These are phyloP conservation scores for Pachypeltis micranthus DNA, from an alignment of 1,140 invertebrate species.

Conservation along the genomic window DNA sequence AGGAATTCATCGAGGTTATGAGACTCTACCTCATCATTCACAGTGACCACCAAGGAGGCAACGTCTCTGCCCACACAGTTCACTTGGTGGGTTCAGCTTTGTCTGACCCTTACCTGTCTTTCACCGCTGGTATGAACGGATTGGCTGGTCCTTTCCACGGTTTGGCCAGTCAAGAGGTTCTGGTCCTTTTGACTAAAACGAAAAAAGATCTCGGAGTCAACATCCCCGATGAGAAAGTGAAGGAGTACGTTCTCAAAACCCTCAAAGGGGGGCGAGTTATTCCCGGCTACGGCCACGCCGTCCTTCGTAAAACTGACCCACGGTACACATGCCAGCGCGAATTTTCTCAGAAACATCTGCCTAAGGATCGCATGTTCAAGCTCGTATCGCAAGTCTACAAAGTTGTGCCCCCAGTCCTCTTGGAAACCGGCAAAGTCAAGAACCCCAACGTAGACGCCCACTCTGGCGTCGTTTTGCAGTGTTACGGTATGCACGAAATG, in stretches of 20 bases:
- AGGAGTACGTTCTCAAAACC: slow-evolving; percentile 90
- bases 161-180: slow-evolving; percentile 87
- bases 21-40: slow-evolving; percentile 92
- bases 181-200: slow-evolving; percentile 74
- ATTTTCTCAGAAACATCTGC: slow-evolving; percentile 88
- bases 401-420: slow-evolving; percentile 82
- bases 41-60: slow-evolving; percentile 90
- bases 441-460: slow-evolving; percentile 98
- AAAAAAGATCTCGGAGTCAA: slow-evolving; percentile 65
- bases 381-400: slow-evolving; percentile 88
- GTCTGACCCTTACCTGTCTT: slow-evolving; percentile 88
- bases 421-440: slow-evolving; percentile 91
- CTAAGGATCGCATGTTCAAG: slow-evolving; percentile 84
- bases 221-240: slow-evolving; percentile 73
- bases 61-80: slow-evolving; percentile 87
- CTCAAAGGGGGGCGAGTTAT: slow-evolving; percentile 90
- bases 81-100: slow-evolving; percentile 91
- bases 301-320: slow-evolving; percentile 91
- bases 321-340: slow-evolving; percentile 88
- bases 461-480: slow-evolving; percentile 86
- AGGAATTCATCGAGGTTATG: slow-evolving; percentile 78
- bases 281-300: slow-evolving; percentile 94
- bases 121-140: slow-evolving; percentile 88
- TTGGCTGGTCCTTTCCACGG: slow-evolving; percentile 92
- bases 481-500: slow-evolving; percentile 96